phyloP scores from a whole-genome alignment of 2,888 invertebrate genomes.

The Athalia circularis region DNA sequence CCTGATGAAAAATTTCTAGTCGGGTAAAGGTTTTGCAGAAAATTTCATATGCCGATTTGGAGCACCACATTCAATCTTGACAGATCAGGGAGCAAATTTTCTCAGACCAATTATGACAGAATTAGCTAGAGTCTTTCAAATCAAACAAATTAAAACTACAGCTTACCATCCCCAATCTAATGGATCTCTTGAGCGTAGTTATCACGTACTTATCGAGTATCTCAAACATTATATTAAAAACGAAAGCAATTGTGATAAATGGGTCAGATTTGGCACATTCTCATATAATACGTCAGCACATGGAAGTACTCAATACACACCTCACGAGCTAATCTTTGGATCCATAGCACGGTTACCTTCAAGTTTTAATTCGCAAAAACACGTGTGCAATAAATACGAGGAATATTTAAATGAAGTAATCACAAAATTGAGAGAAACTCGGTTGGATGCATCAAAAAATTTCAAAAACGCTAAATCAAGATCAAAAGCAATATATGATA shows the following conservation, averaged over 20 bases:
- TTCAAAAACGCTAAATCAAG: neutral
- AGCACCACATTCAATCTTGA: constrained; percentile 43
- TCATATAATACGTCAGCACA: constrained; percentile 46
- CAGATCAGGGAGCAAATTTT: constrained; percentile 50
- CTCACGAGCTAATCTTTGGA: constrained; percentile 47
- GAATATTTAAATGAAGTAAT: neutral
- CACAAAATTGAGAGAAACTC: too few relatives aligned
- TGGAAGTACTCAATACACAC: constrained; percentile 47
- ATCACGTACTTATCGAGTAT: constrained; percentile 43
- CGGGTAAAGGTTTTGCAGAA: constrained; percentile 36
- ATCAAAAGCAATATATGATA: neutral
- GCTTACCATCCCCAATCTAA: constrained; percentile 48
- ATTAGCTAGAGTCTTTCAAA: constrained; percentile 42
- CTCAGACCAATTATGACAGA: constrained; percentile 40
- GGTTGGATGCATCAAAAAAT: neutral
- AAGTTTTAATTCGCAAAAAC: neutral
- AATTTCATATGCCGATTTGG: constrained; percentile 49
- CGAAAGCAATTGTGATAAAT: constrained; percentile 46
- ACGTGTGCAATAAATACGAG: neutral
- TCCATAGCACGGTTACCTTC: constrained; percentile 35
- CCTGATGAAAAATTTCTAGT: too few relatives aligned
- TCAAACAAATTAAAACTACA: constrained; percentile 44
- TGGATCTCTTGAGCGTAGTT: constrained; percentile 45
- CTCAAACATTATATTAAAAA: constrained; percentile 31
- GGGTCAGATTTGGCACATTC: constrained; percentile 47